Percentiles rank a stretch among this genome's conserved stretches.
Conservation (phyloP, 2,113 vertebrate genomes). For the Coregonus clupeaformis region DNA sequence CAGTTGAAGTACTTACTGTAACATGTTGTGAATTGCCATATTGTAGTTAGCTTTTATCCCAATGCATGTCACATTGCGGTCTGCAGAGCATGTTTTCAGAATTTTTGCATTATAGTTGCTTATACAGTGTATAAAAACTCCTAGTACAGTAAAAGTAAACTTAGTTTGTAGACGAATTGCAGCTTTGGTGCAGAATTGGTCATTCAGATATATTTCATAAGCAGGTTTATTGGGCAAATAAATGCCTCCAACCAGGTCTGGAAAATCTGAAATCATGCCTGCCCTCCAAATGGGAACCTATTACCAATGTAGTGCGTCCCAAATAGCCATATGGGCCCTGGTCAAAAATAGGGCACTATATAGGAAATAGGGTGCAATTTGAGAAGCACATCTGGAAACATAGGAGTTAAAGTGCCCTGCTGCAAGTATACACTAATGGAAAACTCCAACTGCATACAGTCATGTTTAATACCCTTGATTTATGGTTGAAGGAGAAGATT, state of each 20-base stretch:
- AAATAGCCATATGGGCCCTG: no score
- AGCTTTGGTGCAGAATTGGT: conserved; percentile 3
- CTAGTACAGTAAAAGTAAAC: background rate
- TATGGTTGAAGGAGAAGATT: background rate
- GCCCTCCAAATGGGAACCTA: no score
- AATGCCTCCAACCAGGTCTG: conserved; percentile 2
- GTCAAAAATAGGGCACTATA: no score
- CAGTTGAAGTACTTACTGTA: no score
- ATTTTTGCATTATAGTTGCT: background rate
- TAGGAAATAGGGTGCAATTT: no score
- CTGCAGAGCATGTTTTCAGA: background rate
- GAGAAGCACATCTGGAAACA: no score
- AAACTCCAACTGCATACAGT: background rate
- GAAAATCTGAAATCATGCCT: conserved; percentile 18
- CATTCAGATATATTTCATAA: conserved; percentile 16
- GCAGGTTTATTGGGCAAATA: conserved; percentile 7
- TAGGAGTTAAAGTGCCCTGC: background rate
- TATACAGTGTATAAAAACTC: background rate
- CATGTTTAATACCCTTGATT: background rate
- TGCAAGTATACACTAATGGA: background rate
- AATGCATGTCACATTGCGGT: background rate
- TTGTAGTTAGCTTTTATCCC: background rate
- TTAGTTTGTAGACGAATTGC: background rate
- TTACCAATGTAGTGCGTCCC: no score
- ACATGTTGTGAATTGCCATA: background rate